These are phyloP conservation scores for Limenitis camilla DNA, from an alignment of 2,888 invertebrate genomes.

Conservation along the genomic window DNA sequence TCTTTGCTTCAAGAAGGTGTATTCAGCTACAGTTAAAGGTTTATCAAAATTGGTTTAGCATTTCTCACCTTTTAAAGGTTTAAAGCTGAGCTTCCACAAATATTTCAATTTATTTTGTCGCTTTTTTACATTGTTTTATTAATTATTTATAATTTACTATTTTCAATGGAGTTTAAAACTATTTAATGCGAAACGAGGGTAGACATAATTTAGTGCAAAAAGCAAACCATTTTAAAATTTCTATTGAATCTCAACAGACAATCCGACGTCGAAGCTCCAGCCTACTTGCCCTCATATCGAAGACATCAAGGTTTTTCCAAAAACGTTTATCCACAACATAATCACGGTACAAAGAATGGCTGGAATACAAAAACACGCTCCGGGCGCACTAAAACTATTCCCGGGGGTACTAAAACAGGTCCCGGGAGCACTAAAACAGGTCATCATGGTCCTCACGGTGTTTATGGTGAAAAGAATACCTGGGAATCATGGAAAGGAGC, in stretches of 20 bases:
- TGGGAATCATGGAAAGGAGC: slow-evolving; percentile 45
- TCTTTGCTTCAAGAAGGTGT: no score
- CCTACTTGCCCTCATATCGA: slow-evolving; percentile 48
- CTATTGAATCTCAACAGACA: slow-evolving; percentile 38
- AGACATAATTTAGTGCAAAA: not conserved
- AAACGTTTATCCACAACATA: slow-evolving; percentile 14
- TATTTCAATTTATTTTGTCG: no score
- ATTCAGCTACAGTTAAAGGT: no score
- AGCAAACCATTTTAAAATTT: not conserved
- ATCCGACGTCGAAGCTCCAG: slow-evolving; percentile 59
- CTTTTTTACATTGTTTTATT: no score
- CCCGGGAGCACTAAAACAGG: slow-evolving; percentile 26
- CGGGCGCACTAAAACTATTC: slow-evolving; percentile 28
- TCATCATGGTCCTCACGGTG: slow-evolving; percentile 30
- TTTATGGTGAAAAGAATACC: slow-evolving; percentile 41
- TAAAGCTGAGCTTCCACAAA: no score
- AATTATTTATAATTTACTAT: no score
- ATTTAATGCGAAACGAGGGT: no score
- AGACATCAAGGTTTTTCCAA: slow-evolving; percentile 32
- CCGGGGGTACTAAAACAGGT: slow-evolving; percentile 29
- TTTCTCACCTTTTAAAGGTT: no score
- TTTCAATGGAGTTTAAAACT: no score
- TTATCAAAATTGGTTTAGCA: no score
- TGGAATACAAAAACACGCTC: slow-evolving; percentile 24
- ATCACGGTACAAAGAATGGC: slow-evolving; percentile 18